These are phyloP conservation scores for Phocides pigmalion DNA, from an alignment of 1,140 invertebrate species.

Conservation along the genomic window DNA sequence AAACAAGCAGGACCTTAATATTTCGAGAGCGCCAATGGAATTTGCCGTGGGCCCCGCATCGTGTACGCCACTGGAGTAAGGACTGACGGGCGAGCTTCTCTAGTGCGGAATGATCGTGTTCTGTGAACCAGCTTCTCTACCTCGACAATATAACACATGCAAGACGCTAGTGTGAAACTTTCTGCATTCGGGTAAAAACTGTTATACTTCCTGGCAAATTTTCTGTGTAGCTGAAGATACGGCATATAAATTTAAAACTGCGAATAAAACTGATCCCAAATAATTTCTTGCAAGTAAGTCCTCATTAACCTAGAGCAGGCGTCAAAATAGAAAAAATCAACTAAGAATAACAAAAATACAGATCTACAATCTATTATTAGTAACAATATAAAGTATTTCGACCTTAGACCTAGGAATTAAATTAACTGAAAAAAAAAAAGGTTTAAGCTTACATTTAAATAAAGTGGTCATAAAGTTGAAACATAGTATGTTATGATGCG, in stretches of 20 bases:
- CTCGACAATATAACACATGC: conserved; percentile 22
- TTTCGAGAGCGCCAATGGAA: background rate
- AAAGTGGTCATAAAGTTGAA: too few relatives aligned
- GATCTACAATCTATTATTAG: background rate
- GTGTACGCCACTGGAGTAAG: background rate
- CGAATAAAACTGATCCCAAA: conserved; percentile 64
- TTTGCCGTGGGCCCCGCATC: background rate
- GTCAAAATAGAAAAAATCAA: background rate
- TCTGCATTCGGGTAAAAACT: conserved; percentile 13
- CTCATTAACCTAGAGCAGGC: background rate
- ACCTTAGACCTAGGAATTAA: too few relatives aligned
- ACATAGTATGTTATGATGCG: too few relatives aligned
- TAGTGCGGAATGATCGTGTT: conserved; percentile 32
- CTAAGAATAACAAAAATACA: background rate
- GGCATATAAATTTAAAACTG: background rate
- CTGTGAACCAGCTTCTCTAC: conserved; percentile 15
- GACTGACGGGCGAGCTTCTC: conserved; percentile 13
- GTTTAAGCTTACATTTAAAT: too few relatives aligned
- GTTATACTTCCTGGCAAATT: background rate
- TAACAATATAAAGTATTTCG: too few relatives aligned
- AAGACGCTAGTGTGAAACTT: background rate
- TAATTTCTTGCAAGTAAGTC: conserved; percentile 22
- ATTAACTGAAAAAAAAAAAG: too few relatives aligned
- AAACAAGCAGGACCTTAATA: too few relatives aligned
- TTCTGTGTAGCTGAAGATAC: background rate